These are phyloP conservation scores for Conus betulinus DNA, from an alignment of 1,140 invertebrate species.

Conservation along the genomic window DNA sequence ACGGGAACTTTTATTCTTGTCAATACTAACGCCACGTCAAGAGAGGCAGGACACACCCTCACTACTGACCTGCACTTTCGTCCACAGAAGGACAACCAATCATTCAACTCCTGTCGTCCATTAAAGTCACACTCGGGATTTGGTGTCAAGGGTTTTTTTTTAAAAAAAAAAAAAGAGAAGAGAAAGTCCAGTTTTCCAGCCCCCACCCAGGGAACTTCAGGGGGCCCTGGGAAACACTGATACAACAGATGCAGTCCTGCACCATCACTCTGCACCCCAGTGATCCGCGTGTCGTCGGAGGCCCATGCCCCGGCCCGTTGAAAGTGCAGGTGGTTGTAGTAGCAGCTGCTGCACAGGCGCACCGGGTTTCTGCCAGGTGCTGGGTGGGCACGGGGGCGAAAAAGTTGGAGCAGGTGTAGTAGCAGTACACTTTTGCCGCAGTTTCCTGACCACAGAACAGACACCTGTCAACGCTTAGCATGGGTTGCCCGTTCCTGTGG, in stretches of 20 bases:
- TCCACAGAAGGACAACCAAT: too few relatives aligned
- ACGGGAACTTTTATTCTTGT: too few relatives aligned
- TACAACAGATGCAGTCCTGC: neutral
- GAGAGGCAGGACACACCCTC: too few relatives aligned
- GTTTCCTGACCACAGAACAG: constrained; percentile 80
- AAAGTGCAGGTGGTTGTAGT: constrained; percentile 53
- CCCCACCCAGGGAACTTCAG: neutral
- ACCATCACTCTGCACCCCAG: constrained; percentile 9
- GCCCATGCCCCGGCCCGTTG: constrained; percentile 42
- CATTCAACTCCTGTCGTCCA: too few relatives aligned
- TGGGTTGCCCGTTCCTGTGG: too few relatives aligned
- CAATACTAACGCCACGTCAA: too few relatives aligned
- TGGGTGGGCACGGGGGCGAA: constrained; percentile 87
- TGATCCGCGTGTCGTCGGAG: constrained; percentile 47
- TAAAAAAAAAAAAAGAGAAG: neutral
- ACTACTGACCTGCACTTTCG: too few relatives aligned
- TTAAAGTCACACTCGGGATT: neutral
- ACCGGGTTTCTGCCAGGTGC: constrained; percentile 88
- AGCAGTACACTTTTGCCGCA: constrained; percentile 91
- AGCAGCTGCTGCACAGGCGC: constrained; percentile 84
- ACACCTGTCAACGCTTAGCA: neutral
- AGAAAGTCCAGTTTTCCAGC: neutral
- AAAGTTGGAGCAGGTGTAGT: constrained; percentile 90
- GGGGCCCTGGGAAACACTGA: neutral
- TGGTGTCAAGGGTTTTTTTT: neutral